Base-by-base conservation (phyloP, 2,797 vertebrate species). In the Cetoscarus ocellatus region DNA sequence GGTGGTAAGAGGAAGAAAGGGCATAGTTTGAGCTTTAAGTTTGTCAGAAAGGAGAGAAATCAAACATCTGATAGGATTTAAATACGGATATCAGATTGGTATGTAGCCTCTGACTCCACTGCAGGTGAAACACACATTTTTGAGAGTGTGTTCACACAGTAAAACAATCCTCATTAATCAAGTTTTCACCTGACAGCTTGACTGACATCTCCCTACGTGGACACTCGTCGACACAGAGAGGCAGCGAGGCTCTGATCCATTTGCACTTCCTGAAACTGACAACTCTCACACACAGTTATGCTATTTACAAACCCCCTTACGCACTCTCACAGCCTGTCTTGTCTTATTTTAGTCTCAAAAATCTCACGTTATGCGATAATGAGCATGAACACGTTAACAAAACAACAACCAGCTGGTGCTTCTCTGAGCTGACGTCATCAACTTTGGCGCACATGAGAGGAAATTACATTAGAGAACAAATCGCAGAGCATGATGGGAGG, bases 81-180 rank as follows among this genome's bases (percentile, higher is more conserved):
- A 72, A 3, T 61, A 77, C 73, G 68, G 5, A 27, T 27, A 61
- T 77, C 44, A 47, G 69, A 78, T 48, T 76, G 84, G 81, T 83
- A 78, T 80, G 81, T 73, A 76, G 87, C 86, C 89, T 89, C 44
- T 83, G 83, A 87, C 88, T 78, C 62, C 58, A 19, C 74, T 81
- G 79, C 76, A 82, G 82, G 76, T 86, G 75, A 80, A 66, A 51
- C 51, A 61, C 63, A 64, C 65, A 74, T 75, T 44, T 63, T 74
- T 42, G 9, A 10, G 40, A 0, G 7, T 14, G 42, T 44, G 72
- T 57, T 73, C 65, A 54, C 77, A 84, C 82, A 84, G 85, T 90
- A 77, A 91, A 93, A 89, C 78, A 87, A 89, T 85, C 92, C 89
- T 93, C 93, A 93, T 93, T 94, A 94, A 94, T 94, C 93, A 94